A percentile compares a stretch with the other conserved stretches of the same genome.
Conservation (phyloP, 2,888 invertebrate species). For the Eutolmus rufibarbis region DNA sequence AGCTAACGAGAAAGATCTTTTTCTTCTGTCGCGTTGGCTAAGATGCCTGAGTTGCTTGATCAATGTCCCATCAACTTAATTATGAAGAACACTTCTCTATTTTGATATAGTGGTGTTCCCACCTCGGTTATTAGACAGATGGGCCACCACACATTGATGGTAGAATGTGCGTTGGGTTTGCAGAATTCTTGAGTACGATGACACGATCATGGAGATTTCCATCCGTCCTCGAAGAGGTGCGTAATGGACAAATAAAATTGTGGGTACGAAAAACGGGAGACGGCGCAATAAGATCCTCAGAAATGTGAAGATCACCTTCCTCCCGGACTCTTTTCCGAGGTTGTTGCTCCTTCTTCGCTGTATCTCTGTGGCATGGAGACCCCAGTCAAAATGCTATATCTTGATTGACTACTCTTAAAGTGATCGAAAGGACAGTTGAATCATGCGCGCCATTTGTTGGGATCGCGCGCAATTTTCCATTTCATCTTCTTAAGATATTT, state of each 20-base stretch:
- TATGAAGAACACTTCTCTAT: background rate
- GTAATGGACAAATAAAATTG: background rate
- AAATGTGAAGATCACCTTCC: background rate
- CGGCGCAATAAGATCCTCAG: background rate
- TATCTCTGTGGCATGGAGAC: background rate
- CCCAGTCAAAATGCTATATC: background rate
- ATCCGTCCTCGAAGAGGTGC: background rate
- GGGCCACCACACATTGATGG: background rate
- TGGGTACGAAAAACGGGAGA: background rate
- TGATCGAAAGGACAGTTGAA: constrained; percentile 28
- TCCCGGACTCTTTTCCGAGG: background rate
- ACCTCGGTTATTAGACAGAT: background rate
- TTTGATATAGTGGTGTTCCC: background rate
- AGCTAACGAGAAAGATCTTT: background rate
- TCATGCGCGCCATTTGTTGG: background rate
- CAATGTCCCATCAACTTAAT: constrained; percentile 10
- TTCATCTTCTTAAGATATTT: background rate
- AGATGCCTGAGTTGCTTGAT: background rate
- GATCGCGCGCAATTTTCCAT: background rate
- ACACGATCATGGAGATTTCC: background rate
- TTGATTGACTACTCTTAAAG: constrained; percentile 12
- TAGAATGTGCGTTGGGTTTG: background rate
- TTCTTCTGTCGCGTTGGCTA: background rate
- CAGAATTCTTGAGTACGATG: background rate
- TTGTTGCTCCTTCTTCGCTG: background rate